A percentile compares a stretch with the other conserved stretches of the same genome.
phyloP scores from a whole-genome alignment of 2,113 vertebrate genomes.

The Ammodytes dubius region DNA sequence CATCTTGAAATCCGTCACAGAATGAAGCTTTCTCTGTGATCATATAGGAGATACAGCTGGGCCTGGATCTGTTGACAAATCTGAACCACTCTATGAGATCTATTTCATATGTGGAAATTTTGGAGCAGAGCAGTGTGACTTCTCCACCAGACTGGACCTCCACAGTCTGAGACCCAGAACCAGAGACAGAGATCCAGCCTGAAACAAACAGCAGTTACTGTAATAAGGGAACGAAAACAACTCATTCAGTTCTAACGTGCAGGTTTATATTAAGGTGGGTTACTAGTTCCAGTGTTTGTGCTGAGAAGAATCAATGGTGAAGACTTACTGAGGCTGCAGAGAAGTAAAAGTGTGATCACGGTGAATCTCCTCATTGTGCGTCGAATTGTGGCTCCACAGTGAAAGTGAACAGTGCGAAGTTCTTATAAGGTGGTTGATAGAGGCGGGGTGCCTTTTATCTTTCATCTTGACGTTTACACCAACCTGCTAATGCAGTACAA shows the following conservation, averaged over 20 bases:
- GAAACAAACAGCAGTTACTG: not conserved
- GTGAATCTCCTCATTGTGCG: not conserved
- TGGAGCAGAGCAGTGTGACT: conserved; percentile 11
- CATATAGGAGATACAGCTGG: not conserved
- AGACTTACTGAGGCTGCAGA: conserved; percentile 9
- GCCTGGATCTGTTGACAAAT: fast-evolving
- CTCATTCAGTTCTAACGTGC: not conserved
- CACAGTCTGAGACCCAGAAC: not conserved
- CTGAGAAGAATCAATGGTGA: not conserved
- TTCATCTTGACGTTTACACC: not conserved
- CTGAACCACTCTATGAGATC: not conserved
- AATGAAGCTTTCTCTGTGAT: fast-evolving
- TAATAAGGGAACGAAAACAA: not conserved
- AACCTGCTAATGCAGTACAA: not conserved
- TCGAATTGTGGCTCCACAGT: not conserved
- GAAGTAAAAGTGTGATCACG: not conserved
- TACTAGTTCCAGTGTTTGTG: too few species aligned
- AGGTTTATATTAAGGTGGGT: not conserved
- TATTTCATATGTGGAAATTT: not conserved
- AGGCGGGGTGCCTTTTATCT: not conserved
- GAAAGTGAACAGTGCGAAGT: not conserved
- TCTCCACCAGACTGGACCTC: not conserved
- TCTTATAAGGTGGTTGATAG: not conserved
- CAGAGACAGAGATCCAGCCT: conserved; percentile 27
- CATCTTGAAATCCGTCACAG: not conserved